Evolutionary conservation across 2,888 invertebrate species (phyloP), one percentile per base, ranked within the genome.

Genomic region (Maniola hyperantus): DNA sequence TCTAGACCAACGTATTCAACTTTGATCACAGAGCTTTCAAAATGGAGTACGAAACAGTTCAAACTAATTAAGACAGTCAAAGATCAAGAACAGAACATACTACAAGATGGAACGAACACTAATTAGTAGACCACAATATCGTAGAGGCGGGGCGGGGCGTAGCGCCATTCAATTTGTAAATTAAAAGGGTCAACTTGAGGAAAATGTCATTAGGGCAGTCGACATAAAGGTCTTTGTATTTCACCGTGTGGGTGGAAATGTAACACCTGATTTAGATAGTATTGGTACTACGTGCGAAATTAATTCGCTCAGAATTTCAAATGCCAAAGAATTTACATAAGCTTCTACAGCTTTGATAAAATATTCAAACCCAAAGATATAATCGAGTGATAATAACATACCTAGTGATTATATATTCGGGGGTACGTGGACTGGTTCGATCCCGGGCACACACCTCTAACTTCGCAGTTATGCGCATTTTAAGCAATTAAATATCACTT

Each of bases 141-240:
- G 57, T 64, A 54, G 59, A 67, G 71, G 67, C 69, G 69, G 67
- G 59, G 70, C 53, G 65, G 66, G 61, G 48, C 64, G 67, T 65
- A 66, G 68, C 72, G 72, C 73, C 66, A 68, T 72, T 73, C 71
- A 75, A 74, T 76, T 76, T 71, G 73, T 69, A 72, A 67, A 72
- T 73, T 75, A 71, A 72, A 74, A 71, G 70, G 76, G 71, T 71
- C 73, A 69, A 66, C 66, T 71, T 62, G 66, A 66, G 66, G 71
- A 55, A 74, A 75, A 73, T 73, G 73, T 72, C 74, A 73, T 68
- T 64, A 68, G 74, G 65, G 60, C 64, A 67, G 33, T 50, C 61
- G 62, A 66, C 70, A 68, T 71, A 67, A 72, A 72, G 66, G 63
- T 67, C 50, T 33, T 36, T 18, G 61, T 68, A 51, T 64, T 59